Evolutionary conservation across 2,113 vertebrate genomes (phyloP).

Genomic region (Passer domesticus): DNA sequence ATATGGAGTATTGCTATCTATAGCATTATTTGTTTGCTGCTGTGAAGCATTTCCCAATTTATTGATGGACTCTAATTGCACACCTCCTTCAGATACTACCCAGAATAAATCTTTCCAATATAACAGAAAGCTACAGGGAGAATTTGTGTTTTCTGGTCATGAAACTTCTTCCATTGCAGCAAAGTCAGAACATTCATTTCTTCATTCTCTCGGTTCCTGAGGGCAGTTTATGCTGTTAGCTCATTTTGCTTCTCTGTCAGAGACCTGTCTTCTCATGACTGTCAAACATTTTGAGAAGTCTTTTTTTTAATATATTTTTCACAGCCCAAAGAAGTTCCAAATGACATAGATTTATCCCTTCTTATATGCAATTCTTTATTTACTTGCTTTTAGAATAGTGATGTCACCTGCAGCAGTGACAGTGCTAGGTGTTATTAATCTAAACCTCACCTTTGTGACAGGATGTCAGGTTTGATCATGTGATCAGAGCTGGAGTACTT

Average conservation of each 20-base stretch:
- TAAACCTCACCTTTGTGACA: not conserved
- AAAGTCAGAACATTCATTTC: constrained; percentile 67
- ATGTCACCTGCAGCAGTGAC: not conserved
- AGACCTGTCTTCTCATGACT: constrained; percentile 32
- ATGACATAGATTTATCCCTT: not conserved
- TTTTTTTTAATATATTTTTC: not conserved
- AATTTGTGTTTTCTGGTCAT: constrained; percentile 59
- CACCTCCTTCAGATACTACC: not conserved
- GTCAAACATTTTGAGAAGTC: constrained; percentile 17
- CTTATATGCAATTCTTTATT: constrained; percentile 18
- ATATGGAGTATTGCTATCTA: not conserved
- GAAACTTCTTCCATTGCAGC: constrained; percentile 46
- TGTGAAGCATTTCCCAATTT: not conserved
- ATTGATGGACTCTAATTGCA: not conserved
- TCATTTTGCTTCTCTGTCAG: constrained; percentile 65
- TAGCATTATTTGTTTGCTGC: not conserved
- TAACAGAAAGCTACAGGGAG: not conserved
- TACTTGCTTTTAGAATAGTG: not conserved
- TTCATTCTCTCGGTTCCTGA: constrained; percentile 14
- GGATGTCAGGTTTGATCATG: not conserved
- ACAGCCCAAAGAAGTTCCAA: constrained; percentile 48
- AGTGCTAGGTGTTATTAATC: not conserved
- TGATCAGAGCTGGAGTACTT: not conserved
- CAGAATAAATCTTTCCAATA: constrained; percentile 41
- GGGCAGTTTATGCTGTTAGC: constrained; percentile 59